Conservation (phyloP, 2,888 invertebrate species). For the Polyommatus iphigenia region DNA sequence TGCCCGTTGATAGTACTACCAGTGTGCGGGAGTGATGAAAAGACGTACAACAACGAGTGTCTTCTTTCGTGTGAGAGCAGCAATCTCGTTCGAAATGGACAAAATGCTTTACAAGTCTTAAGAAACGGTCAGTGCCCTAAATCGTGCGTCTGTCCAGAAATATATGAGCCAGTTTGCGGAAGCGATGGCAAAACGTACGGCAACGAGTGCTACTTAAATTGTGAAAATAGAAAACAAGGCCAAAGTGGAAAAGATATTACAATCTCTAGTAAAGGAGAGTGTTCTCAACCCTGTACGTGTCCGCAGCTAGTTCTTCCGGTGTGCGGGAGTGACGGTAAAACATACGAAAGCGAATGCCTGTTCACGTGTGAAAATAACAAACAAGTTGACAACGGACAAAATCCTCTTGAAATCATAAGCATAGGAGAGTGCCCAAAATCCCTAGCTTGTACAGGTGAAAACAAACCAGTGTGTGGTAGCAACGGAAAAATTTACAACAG, state of each 20-base stretch:
- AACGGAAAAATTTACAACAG: constrained; percentile 39
- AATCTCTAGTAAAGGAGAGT: constrained; percentile 35
- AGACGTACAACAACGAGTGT: constrained; percentile 36
- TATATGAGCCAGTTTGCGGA: constrained; percentile 43
- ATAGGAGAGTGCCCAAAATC: constrained; percentile 43
- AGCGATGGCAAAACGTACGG: constrained; percentile 44
- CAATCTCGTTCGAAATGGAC: background rate
- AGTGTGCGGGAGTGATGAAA: constrained; percentile 37
- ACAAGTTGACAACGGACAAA: constrained; percentile 32
- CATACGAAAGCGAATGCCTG: constrained; percentile 76
- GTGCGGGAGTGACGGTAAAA: constrained; percentile 57
- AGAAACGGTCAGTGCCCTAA: constrained; percentile 35
- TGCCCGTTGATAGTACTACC: constrained; percentile 38
- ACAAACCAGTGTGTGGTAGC: constrained; percentile 41
- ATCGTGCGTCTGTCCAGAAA: constrained; percentile 37
- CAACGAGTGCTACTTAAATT: constrained; percentile 42
- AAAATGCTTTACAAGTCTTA: constrained; percentile 24
- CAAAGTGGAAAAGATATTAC: constrained; percentile 29
- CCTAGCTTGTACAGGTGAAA: constrained; percentile 42
- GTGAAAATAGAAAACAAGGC: constrained; percentile 36
- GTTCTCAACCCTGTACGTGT: constrained; percentile 36
- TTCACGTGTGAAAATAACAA: constrained; percentile 41
- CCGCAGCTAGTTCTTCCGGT: constrained; percentile 40
- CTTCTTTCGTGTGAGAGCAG: constrained; percentile 27
- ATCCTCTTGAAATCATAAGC: constrained; percentile 35